Conservation (phyloP, 2,797 vertebrate genomes). For the Phoxinus dragarum region DNA sequence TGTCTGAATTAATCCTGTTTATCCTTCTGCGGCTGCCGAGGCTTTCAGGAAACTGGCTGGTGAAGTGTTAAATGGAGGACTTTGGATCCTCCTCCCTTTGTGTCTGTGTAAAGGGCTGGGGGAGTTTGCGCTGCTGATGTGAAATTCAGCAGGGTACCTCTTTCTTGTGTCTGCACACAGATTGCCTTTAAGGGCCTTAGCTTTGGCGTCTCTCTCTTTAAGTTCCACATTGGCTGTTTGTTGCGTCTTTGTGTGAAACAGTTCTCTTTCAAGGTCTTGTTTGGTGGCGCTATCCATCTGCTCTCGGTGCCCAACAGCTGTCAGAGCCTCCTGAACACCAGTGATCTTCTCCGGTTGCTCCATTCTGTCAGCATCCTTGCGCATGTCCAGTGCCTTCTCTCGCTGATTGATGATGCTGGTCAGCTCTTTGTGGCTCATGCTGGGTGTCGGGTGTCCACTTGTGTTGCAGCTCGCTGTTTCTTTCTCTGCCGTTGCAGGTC, state of each 20-base stretch:
- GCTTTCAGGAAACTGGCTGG: no score
- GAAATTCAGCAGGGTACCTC: no score
- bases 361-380: background rate
- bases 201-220: background rate
- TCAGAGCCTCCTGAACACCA: background rate
- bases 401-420: background rate
- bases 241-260: background rate
- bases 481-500: background rate
- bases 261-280: background rate
- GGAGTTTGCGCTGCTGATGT: no score
- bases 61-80: no score
- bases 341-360: background rate
- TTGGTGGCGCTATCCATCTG: background rate
- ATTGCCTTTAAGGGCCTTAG: background rate
- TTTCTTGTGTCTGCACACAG: background rate
- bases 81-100: no score
- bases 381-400: fast-evolving
- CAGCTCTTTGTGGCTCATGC: background rate
- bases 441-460: background rate
- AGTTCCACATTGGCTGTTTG: background rate
- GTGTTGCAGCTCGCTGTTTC: background rate
- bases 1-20: no score
- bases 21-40: no score
- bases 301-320: background rate
- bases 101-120: no score